Conservation (phyloP, 2,113 vertebrate species). For the Xenopus borealis region DNA sequence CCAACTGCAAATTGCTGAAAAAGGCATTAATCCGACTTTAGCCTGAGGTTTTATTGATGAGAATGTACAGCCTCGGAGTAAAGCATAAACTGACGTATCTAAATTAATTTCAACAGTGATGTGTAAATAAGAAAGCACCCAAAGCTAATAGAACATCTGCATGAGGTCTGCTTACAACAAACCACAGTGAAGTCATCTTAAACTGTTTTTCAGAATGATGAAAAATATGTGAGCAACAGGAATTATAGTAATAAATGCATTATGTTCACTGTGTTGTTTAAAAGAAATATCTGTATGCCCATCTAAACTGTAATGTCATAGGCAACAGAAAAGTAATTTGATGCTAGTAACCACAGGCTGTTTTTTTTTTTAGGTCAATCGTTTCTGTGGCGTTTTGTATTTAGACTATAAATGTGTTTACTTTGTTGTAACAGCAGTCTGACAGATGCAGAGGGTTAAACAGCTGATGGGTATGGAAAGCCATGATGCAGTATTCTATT, state of each 20-base stretch:
- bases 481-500: neutral
- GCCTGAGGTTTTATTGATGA: conserved; percentile 7
- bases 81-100: neutral
- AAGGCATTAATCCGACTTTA: conserved; percentile 14
- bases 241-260: too few relatives aligned
- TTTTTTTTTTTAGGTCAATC: too few relatives aligned
- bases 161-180: neutral
- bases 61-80: neutral
- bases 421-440: too few relatives aligned
- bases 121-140: neutral
- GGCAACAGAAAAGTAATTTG: too few relatives aligned
- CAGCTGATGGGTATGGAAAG: neutral
- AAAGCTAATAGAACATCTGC: neutral
- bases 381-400: too few relatives aligned
- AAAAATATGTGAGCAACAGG: too few relatives aligned
- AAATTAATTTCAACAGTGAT: conserved; percentile 1
- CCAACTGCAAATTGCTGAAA: neutral
- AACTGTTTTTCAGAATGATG: too few relatives aligned
- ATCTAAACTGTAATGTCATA: too few relatives aligned
- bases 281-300: too few relatives aligned
- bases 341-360: too few relatives aligned
- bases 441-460: neutral
- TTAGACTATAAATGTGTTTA: too few relatives aligned
- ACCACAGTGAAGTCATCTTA: neutral
- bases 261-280: too few relatives aligned